Evolutionary conservation across 1,140 invertebrate species (phyloP), one percentile per base, ranked within the genome.

Genomic region (Drosophila gunungcola): DNA sequence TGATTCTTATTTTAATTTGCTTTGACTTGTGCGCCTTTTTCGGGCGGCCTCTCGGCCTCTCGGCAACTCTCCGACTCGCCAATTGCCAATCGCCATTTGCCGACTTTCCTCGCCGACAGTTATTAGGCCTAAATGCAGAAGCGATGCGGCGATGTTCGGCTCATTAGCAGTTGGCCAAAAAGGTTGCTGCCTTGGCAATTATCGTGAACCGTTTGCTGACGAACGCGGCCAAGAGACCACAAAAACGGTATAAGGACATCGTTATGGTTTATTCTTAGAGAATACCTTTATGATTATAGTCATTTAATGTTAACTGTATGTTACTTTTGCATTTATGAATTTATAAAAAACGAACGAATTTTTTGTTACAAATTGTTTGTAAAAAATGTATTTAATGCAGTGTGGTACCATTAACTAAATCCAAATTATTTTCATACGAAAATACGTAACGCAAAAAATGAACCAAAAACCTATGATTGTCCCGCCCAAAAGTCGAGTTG

Each of bases 1-100:
- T 89, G 84, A 89, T 89, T 89, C 84, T 89, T 89, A 86, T 89
- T 89, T 89, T 89, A 89, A 89, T 89, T 89, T 89, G 84, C 84
- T 80, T 89, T 89, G 84, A 88, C 82, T 85, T 85, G 82, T 85
- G 82, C 82, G 78, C 82, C 78, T 85, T 85, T 85, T 85, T 80
- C 72, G 81, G 81, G 64, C 73, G 58, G 68, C 58, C 54, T 58
- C 68, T 41, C 73, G 58, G 68, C 58, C 54, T 58, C 68, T 41
- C 48, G 54, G 62, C 55, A 43, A 41, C 54, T 70, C 62, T 38
- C 16, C 41, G 52, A 38, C 49, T 65, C 45, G 57, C 46, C 45
- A 60, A 58, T 52, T 68, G 49, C 54, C 41, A 21, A 21, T 21
- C 16, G 16, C 46, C 45, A 60, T 62, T 52, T 68, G 49, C 54